A percentile compares a stretch with the other conserved stretches of the same genome.
These are phyloP conservation scores for Kuschelorhynchus macadamiae DNA, from an alignment of 2,888 invertebrate species.

Conservation along the genomic window DNA sequence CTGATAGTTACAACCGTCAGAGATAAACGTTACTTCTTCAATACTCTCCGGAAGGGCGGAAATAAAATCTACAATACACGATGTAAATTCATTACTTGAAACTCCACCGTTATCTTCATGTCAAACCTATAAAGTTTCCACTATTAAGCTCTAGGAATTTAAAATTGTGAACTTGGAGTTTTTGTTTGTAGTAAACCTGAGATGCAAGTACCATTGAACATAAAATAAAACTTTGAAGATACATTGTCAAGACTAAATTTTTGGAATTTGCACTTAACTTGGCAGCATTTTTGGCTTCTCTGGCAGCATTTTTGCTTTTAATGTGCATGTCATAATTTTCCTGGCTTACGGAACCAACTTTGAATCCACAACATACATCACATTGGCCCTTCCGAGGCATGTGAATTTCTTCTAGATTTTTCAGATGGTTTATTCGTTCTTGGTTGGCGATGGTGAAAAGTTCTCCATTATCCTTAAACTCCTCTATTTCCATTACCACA, in stretches of 20 bases:
- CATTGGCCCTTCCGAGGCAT: background rate
- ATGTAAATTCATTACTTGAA: background rate
- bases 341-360: background rate
- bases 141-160: background rate
- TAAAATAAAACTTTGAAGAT: background rate
- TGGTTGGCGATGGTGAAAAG: too few species aligned
- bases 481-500: too few species aligned
- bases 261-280: background rate
- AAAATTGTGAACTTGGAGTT: conserved; percentile 6
- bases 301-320: background rate
- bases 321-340: conserved; percentile 1
- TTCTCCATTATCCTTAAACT: too few species aligned
- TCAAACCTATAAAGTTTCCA: background rate
- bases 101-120: background rate
- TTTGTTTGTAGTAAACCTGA: background rate
- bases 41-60: background rate
- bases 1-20: conserved; percentile 41
- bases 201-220: background rate
- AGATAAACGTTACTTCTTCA: conserved; percentile 16
- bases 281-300: background rate
- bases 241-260: background rate
- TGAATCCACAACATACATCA: background rate
- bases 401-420: background rate
- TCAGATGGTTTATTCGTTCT: too few species aligned
- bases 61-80: background rate